Conservation (phyloP, 2,113 vertebrate species). For the Sylvietta virens region DNA sequence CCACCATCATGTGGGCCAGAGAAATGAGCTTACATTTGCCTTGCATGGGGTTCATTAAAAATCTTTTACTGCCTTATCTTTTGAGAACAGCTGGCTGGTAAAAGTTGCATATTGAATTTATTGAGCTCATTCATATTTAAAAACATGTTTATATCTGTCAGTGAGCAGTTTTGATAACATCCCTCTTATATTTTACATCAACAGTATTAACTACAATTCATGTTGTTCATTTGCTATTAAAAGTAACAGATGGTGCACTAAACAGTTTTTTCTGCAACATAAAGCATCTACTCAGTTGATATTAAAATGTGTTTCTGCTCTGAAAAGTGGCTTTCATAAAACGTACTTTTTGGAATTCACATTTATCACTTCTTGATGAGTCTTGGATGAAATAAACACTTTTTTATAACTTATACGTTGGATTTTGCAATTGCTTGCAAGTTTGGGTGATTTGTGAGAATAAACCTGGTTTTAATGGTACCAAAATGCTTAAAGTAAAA, state of each 20-base stretch:
- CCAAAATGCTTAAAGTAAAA: not conserved
- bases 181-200: conserved; percentile 17
- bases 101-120: not conserved
- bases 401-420: not conserved
- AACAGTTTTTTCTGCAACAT: not conserved
- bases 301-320: not conserved
- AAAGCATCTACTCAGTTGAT: not conserved
- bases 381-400: not conserved
- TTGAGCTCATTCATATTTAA: conserved; percentile 22
- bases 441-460: not conserved
- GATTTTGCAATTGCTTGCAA: not conserved
- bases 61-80: not conserved
- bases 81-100: not conserved
- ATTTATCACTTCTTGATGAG: not conserved
- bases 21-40: not conserved
- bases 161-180: conserved; percentile 19
- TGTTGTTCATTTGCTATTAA: not conserved
- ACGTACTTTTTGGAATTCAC: not conserved
- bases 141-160: conserved; percentile 24
- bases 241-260: conserved; percentile 20
- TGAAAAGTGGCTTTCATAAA: not conserved
- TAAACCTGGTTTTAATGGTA: not conserved
- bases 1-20: not conserved
- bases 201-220: conserved; percentile 16
- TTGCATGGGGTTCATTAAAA: not conserved